Evolutionary conservation across 2,797 vertebrate genomes (phyloP).

Genomic region (Thunnus albacares): DNA sequence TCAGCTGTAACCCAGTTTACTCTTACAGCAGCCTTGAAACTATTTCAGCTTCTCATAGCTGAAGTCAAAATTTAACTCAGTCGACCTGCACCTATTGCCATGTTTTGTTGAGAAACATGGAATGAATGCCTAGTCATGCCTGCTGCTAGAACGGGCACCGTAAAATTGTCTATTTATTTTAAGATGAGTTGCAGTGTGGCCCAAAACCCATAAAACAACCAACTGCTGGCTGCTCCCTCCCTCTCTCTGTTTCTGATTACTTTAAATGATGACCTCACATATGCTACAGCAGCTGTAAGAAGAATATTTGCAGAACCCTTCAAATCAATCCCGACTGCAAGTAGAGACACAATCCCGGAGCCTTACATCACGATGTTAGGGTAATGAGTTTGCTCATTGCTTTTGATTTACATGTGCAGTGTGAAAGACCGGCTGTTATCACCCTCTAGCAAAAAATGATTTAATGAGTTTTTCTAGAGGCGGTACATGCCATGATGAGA

Average conservation of each 20-base stretch:
- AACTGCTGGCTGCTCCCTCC: conserved; percentile 33
- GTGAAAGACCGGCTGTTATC: conserved; percentile 22
- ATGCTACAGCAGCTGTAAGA: conserved; percentile 48
- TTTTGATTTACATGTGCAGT: conserved; percentile 43
- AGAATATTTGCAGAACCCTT: conserved; percentile 37
- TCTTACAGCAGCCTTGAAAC: conserved; percentile 42
- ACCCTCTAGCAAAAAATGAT: conserved; percentile 36
- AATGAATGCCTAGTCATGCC: conserved; percentile 17
- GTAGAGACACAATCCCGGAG: conserved; percentile 32
- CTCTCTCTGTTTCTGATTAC: conserved; percentile 57
- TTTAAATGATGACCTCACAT: conserved; percentile 63
- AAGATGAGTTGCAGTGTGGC: conserved; percentile 49
- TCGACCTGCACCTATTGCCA: conserved; percentile 11
- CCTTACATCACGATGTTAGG: conserved; percentile 7
- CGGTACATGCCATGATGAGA: conserved; percentile 28
- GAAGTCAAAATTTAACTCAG: conserved; percentile 17
- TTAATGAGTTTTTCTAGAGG: conserved; percentile 49
- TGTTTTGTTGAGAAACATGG: conserved; percentile 19
- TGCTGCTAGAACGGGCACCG: conserved; percentile 10
- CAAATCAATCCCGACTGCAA: conserved; percentile 15
- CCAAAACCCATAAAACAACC: conserved; percentile 52
- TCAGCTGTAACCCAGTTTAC: conserved; percentile 40
- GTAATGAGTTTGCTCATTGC: conserved; percentile 34
- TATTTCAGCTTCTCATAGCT: conserved; percentile 35
- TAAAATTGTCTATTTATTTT: conserved; percentile 63